phyloP scores from a whole-genome alignment of 2,113 vertebrate species.

The Guaruba guarouba region DNA sequence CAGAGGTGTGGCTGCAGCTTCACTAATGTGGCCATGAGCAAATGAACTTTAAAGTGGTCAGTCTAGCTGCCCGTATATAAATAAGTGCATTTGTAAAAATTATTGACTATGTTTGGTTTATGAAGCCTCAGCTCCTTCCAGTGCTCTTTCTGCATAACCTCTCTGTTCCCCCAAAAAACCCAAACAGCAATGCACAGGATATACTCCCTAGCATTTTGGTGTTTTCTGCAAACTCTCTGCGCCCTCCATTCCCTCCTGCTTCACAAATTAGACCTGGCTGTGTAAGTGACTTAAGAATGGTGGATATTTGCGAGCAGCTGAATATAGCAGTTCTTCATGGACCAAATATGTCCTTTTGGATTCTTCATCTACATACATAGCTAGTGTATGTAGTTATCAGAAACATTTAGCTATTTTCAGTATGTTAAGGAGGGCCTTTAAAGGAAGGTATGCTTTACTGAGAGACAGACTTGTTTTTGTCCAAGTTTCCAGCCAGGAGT shows the following conservation, averaged over 20 bases:
- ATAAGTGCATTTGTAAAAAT: not conserved
- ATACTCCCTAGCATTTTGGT: not conserved
- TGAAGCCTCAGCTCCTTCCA: not conserved
- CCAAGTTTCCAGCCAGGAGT: not conserved
- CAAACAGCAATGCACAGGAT: not conserved
- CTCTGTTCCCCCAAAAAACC: not conserved
- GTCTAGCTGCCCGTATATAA: not conserved
- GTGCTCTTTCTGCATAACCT: not conserved
- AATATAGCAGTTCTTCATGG: not conserved
- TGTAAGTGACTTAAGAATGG: not conserved
- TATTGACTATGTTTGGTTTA: not conserved
- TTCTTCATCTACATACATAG: conserved; percentile 46
- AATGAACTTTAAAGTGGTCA: not conserved
- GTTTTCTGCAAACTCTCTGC: not conserved
- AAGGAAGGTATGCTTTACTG: not conserved
- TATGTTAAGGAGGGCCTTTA: not conserved
- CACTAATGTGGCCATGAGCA: not conserved
- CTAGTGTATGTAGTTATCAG: not conserved
- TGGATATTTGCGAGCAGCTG: not conserved
- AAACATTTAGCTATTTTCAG: conserved; percentile 16
- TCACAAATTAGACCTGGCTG: not conserved
- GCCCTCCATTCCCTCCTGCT: not conserved
- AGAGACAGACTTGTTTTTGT: not conserved
- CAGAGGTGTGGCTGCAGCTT: not conserved
- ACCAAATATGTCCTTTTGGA: conserved; percentile 24